These are phyloP conservation scores for Lordiphosa collinella DNA, from an alignment of 1,140 invertebrate species.

Conservation along the genomic window DNA sequence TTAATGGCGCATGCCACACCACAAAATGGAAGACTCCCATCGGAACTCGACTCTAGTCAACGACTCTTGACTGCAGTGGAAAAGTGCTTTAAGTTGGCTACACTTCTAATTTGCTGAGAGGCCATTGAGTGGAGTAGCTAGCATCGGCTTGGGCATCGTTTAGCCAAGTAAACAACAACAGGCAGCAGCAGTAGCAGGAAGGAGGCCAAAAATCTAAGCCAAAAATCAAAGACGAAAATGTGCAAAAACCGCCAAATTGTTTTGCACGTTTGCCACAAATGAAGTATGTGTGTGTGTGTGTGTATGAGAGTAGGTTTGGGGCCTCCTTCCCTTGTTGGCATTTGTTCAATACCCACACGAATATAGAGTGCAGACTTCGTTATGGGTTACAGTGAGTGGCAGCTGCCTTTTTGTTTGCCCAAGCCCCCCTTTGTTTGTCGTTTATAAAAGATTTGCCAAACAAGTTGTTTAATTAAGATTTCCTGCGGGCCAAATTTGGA, in stretches of 20 bases:
- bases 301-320: conserved; percentile 4
- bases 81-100: conserved; percentile 22
- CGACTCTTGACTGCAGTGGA: conserved; percentile 26
- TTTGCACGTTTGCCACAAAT: conserved; percentile 32
- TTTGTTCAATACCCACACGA: conserved; percentile 51
- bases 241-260: conserved; percentile 44
- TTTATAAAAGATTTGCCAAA: conserved; percentile 61
- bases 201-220: conserved; percentile 12
- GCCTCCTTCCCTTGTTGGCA: conserved; percentile 24
- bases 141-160: not conserved
- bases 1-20: conserved; percentile 32
- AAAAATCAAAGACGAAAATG: conserved; percentile 58
- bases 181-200: conserved; percentile 1
- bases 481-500: conserved; percentile 53
- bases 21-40: conserved; percentile 10
- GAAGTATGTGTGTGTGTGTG: conserved; percentile 1
- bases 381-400: conserved; percentile 15
- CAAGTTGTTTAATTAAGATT: conserved; percentile 75
- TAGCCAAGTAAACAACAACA: not conserved
- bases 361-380: conserved; percentile 12
- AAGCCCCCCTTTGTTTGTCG: conserved; percentile 26
- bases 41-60: not conserved
- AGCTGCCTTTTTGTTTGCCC: conserved; percentile 2
- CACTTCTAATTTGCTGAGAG: conserved; percentile 39
- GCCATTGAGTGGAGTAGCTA: conserved; percentile 18